Evolutionary conservation across 2,888 invertebrate species (phyloP).

Genomic region (Dendrolimus houi): DNA sequence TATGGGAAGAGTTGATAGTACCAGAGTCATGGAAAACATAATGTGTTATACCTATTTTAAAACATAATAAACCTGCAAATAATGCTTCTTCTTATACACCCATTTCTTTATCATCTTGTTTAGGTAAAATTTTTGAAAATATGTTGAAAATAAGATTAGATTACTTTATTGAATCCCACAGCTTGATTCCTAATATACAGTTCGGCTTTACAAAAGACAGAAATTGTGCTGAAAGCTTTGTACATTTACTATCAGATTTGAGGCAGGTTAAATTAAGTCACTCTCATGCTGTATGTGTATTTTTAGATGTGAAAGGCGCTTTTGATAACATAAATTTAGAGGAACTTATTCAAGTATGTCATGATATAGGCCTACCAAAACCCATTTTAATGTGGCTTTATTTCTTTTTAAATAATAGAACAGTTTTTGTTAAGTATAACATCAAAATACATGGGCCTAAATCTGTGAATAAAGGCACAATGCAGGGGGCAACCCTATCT

Average conservation of each 20-base stretch:
- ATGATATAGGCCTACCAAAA: background rate
- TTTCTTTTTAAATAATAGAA: background rate
- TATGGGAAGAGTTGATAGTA: too few relatives aligned
- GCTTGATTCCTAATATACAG: constrained; percentile 1
- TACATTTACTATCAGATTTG: constrained; percentile 3
- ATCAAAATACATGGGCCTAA: too few relatives aligned
- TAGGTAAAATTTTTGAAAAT: constrained; percentile 9
- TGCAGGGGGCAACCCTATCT: constrained; percentile 3
- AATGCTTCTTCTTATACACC: constrained; percentile 2
- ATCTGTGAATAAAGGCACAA: constrained; percentile 1
- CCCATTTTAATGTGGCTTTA: constrained; percentile 1
- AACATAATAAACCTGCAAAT: too few relatives aligned
- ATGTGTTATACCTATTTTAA: too few relatives aligned
- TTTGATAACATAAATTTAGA: constrained; percentile 1
- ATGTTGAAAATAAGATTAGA: constrained; percentile 6
- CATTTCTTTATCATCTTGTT: constrained; percentile 6
- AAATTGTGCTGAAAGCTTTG: constrained; percentile 9
- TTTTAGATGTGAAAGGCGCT: background rate
- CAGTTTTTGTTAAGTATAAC: too few relatives aligned
- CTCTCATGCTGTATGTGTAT: constrained; percentile 1
- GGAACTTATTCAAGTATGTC: background rate
- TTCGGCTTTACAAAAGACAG: constrained; percentile 7
- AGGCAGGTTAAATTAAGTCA: constrained; percentile 2
- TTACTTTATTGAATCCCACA: background rate
- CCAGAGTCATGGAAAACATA: too few relatives aligned